Evolutionary conservation across 2,888 invertebrate genomes (phyloP), one percentile per base, ranked within the genome.

Genomic region (Megastigmus dorsalis): DNA sequence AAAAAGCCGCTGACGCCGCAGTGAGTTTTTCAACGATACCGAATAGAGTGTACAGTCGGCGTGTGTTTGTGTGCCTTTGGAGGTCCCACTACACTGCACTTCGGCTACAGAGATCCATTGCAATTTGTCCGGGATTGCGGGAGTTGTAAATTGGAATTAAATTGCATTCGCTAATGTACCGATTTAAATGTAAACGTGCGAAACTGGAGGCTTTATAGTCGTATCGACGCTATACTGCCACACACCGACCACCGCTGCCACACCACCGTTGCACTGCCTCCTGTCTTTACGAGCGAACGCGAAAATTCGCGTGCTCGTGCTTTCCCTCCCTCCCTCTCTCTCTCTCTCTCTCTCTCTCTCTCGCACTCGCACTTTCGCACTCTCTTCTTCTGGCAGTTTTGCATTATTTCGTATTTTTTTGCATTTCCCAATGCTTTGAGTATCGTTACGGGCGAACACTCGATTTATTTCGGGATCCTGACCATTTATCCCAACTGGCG

Each of bases 131-230:
- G 73, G 77, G 78, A 81, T 81, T 81, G 80, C 75, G 77, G n/a
- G 77, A 79, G 78, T 76, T 79, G 81, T 82, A 81, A 79, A 83
- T 83, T 82, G 82, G 80, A 82, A 82, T 82, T 80, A 81, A 82
- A 83, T 83, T 81, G 81, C 80, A 77, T 75, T 79, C 79, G 80
- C 78, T 83, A 82, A 83, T 82, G 80, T 79, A 77, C 80, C 81
- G 80, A 83, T 83, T 82, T 82, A 82, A 82, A 82, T 83, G 83
- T 80, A 82, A 83, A 83, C 81, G 80, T 65, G 80, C 77, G 77
- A 76, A 78, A 79, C 77, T 77, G 78, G 80, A 80, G 78, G 78
- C 80, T 79, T 79, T 80, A 80, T 75, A 52, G 60, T 68, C 69
- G 57, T 26, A 18, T 62, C 62, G 62, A 69, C 45, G 59, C 38